Percentiles rank a stretch among this genome's conserved stretches.
phyloP scores from a whole-genome alignment of 2,113 vertebrate genomes.

The Cynocephalus volans region DNA sequence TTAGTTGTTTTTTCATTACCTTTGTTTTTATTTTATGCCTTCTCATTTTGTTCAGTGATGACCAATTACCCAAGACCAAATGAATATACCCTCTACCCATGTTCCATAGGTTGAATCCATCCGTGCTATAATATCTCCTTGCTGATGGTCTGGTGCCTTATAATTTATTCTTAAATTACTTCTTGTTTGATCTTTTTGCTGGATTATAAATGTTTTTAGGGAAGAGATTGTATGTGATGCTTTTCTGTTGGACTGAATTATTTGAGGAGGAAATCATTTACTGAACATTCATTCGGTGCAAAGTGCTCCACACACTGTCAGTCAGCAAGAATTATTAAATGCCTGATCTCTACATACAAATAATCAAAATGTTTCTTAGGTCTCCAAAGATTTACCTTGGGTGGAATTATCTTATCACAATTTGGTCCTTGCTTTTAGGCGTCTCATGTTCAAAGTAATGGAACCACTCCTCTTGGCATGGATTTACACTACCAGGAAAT shows the following conservation, averaged over 20 bases:
- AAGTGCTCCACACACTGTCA: neutral
- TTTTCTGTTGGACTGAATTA: slow-evolving; percentile 26
- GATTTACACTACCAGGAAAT: slow-evolving; percentile 48
- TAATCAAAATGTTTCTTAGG: neutral
- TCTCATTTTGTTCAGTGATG: slow-evolving; percentile 41
- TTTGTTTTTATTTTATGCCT: neutral
- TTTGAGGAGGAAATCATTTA: slow-evolving; percentile 40
- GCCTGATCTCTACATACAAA: neutral
- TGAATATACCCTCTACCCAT: neutral
- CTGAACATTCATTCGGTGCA: neutral
- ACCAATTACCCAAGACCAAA: neutral
- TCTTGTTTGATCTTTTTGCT: slow-evolving; percentile 48
- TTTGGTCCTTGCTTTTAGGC: slow-evolving; percentile 56
- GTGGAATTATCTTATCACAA: slow-evolving; percentile 51
- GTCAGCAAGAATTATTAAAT: neutral
- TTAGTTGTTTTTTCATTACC: neutral
- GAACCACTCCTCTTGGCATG: neutral
- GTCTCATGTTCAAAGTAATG: slow-evolving; percentile 51
- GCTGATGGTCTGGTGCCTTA: neutral
- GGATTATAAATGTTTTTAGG: slow-evolving; percentile 33
- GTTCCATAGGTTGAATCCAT: neutral
- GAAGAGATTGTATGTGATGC: neutral
- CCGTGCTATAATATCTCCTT: neutral
- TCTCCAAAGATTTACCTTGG: neutral
- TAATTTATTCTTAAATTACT: slow-evolving; percentile 50